Conservation (phyloP, 2,888 invertebrate genomes). For the Microctonus brassicae region DNA sequence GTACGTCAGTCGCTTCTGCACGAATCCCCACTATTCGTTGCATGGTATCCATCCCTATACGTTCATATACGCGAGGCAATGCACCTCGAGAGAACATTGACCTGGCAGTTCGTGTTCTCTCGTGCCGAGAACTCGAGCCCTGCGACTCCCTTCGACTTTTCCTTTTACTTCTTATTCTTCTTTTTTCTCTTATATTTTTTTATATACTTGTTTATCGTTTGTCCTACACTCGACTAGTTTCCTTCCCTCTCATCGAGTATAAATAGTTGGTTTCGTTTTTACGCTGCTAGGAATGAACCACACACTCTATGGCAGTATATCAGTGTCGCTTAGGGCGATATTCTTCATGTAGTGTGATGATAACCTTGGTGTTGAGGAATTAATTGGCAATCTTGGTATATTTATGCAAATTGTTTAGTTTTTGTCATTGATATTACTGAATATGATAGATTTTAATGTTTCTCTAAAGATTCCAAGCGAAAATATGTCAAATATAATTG, state of each 20-base stretch:
- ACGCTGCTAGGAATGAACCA: conserved; percentile 1
- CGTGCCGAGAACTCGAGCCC: conserved; percentile 32
- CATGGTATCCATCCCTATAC: conserved; percentile 43
- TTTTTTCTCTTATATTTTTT: conserved; percentile 34
- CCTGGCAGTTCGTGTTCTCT: conserved; percentile 52
- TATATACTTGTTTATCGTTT: conserved; percentile 30
- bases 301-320: not conserved
- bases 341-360: not conserved
- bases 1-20: conserved; percentile 35
- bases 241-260: conserved; percentile 11
- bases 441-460: too few relatives aligned
- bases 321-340: not conserved
- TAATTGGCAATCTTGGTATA: not conserved
- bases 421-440: not conserved
- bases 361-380: not conserved
- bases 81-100: conserved; percentile 65
- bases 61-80: conserved; percentile 62
- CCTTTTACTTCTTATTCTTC: conserved; percentile 30
- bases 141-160: conserved; percentile 39
- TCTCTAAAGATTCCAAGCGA: too few relatives aligned
- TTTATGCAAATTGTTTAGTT: not conserved
- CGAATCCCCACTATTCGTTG: conserved; percentile 40
- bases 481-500: too few relatives aligned
- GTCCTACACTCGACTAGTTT: conserved; percentile 18
- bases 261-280: not conserved